These are phyloP conservation scores for Melieria crassipennis DNA, from an alignment of 2,888 invertebrate genomes.

Conservation along the genomic window DNA sequence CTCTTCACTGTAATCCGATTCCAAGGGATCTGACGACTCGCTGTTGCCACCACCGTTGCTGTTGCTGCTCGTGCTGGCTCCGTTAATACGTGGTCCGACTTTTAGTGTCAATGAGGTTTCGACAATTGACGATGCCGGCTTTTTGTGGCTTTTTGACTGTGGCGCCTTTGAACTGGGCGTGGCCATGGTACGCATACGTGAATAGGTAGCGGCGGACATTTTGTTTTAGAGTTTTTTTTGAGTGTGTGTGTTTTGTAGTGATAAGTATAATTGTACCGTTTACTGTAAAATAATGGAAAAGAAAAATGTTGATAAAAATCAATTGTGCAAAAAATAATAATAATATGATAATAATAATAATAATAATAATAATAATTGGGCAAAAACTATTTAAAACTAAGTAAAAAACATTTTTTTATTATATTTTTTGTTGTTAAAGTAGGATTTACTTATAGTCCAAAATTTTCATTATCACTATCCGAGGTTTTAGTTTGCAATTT, in stretches of 20 bases:
- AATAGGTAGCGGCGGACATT: slow-evolving; percentile 63
- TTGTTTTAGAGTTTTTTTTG: background rate
- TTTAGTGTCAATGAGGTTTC: slow-evolving; percentile 58
- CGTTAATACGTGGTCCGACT: slow-evolving; percentile 40
- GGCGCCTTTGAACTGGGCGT: background rate
- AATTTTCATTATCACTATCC: too few relatives aligned
- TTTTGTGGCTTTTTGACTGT: slow-evolving; percentile 23
- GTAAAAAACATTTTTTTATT: too few relatives aligned
- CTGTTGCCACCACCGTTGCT: slow-evolving; percentile 54
- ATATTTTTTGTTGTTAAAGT: too few relatives aligned
- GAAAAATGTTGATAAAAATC: too few relatives aligned
- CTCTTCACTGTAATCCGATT: slow-evolving; percentile 64
- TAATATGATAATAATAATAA: too few relatives aligned
- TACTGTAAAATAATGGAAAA: too few relatives aligned
- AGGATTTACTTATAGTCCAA: too few relatives aligned
- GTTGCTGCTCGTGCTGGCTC: slow-evolving; percentile 40
- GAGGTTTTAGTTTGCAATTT: too few relatives aligned
- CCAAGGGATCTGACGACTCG: slow-evolving; percentile 64
- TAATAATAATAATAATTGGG: too few relatives aligned
- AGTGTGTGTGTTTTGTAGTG: background rate
- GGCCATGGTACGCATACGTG: slow-evolving; percentile 53
- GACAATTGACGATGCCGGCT: slow-evolving; percentile 45
- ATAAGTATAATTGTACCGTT: too few relatives aligned
- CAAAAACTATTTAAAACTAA: too few relatives aligned
- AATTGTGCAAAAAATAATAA: too few relatives aligned